Percentiles rank a stretch among this genome's conserved stretches.
Conservation (phyloP, 2,113 vertebrate species). For the Brachypteracias leptosomus region DNA sequence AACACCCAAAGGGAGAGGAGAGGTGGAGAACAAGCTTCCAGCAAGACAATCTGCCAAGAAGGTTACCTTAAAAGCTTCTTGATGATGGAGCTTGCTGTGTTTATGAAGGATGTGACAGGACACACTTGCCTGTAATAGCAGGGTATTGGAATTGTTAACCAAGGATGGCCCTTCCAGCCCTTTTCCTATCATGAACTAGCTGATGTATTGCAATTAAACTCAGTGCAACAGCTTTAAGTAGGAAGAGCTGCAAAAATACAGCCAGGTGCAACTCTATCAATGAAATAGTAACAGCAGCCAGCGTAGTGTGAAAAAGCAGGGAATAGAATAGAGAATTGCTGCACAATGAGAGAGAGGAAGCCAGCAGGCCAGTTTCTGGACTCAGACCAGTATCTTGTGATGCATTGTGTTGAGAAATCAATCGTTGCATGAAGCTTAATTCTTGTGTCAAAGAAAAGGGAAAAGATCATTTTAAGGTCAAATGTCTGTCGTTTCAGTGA, state of each 20-base stretch:
- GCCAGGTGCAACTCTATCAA: not conserved
- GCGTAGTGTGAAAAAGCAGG: not conserved
- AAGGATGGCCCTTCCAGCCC: not conserved
- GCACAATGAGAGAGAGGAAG: not conserved
- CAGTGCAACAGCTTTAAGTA: not conserved
- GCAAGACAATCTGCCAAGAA: not conserved
- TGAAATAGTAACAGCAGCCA: conserved; percentile 2
- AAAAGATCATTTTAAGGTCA: conserved; percentile 23
- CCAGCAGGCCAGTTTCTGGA: conserved; percentile 32
- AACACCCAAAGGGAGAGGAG: not conserved
- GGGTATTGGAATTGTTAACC: not conserved
- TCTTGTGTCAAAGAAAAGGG: not conserved
- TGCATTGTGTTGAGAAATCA: conserved; percentile 21
- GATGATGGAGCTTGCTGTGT: not conserved
- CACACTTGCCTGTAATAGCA: not conserved
- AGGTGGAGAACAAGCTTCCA: not conserved
- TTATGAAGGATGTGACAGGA: not conserved
- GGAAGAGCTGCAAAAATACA: conserved; percentile 13
- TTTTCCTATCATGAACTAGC: not conserved
- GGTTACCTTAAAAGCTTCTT: not conserved
- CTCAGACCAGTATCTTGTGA: not conserved
- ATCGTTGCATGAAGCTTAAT: conserved; percentile 3
- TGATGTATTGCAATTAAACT: not conserved
- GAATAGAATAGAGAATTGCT: not conserved
- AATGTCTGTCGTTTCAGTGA: not conserved